Conservation (phyloP, 2,888 invertebrate genomes). For the Cantharis rustica region DNA sequence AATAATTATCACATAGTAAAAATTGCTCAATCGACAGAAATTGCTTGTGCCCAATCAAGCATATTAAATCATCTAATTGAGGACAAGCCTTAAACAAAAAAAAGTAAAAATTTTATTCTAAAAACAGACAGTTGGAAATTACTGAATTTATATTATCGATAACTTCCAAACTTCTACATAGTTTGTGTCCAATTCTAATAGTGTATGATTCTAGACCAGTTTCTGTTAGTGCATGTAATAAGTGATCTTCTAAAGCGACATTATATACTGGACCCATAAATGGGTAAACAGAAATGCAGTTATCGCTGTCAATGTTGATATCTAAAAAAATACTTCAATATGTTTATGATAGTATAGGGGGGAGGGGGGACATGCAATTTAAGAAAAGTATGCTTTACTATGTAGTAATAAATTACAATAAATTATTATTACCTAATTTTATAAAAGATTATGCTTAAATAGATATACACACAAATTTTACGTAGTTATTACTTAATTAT, state of each 20-base stretch:
- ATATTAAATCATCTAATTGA: conserved; percentile 64
- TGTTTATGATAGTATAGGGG: too few species aligned
- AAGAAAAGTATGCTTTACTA: not conserved
- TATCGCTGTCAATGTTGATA: conserved; percentile 46
- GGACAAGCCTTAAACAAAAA: conserved; percentile 58
- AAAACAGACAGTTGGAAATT: conserved; percentile 30
- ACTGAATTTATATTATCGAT: conserved; percentile 56
- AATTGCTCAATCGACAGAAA: conserved; percentile 67
- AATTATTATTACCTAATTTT: too few species aligned
- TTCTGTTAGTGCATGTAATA: conserved; percentile 75
- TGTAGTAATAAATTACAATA: too few species aligned
- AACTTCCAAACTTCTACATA: conserved; percentile 59
- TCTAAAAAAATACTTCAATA: conserved; percentile 32
- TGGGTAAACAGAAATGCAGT: conserved; percentile 69
- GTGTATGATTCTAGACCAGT: conserved; percentile 80
- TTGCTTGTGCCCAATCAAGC: conserved; percentile 69
- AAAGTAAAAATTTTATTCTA: not conserved
- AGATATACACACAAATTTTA: too few species aligned
- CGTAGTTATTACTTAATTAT: too few species aligned
- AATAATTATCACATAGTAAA: conserved; percentile 57
- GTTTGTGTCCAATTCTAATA: conserved; percentile 65
- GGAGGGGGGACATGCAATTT: not conserved
- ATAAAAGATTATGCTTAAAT: too few species aligned
- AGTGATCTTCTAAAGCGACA: conserved; percentile 69
- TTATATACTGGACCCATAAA: conserved; percentile 73